Conservation (phyloP, 35 echinoderm and acorn worm species). For the Ophioderma brevispina region DNA sequence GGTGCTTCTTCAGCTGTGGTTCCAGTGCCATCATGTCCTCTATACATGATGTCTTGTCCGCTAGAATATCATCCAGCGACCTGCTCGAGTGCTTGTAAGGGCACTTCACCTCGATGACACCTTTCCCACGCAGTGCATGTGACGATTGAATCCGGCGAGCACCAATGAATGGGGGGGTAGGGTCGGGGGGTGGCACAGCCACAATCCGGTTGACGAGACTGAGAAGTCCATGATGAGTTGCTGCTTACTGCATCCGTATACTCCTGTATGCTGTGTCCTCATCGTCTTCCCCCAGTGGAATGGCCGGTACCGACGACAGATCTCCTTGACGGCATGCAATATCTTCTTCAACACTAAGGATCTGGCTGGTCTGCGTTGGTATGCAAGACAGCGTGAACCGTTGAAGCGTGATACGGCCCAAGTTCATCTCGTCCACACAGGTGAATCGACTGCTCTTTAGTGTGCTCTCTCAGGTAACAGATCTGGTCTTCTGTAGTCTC, state of each 20-base stretch:
- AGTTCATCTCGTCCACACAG: too few relatives aligned
- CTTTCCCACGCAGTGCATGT: neutral
- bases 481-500: too few relatives aligned
- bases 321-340: neutral
- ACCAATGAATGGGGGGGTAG: neutral
- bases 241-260: neutral
- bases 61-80: neutral
- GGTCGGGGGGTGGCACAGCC: neutral
- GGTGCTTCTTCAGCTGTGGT: neutral
- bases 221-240: neutral
- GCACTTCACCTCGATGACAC: neutral
- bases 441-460: too few relatives aligned
- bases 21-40: neutral
- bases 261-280: neutral
- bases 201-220: neutral
- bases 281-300: neutral
- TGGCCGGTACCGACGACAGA: neutral
- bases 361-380: neutral
- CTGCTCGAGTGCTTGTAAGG: neutral
- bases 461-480: too few relatives aligned
- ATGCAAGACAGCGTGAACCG: neutral
- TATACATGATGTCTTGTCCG: neutral
- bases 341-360: neutral
- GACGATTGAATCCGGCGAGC: slow-evolving; percentile 1
- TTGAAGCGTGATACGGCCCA: neutral